phyloP scores from a whole-genome alignment of 2,888 invertebrate species.

The Eledona agricola region DNA sequence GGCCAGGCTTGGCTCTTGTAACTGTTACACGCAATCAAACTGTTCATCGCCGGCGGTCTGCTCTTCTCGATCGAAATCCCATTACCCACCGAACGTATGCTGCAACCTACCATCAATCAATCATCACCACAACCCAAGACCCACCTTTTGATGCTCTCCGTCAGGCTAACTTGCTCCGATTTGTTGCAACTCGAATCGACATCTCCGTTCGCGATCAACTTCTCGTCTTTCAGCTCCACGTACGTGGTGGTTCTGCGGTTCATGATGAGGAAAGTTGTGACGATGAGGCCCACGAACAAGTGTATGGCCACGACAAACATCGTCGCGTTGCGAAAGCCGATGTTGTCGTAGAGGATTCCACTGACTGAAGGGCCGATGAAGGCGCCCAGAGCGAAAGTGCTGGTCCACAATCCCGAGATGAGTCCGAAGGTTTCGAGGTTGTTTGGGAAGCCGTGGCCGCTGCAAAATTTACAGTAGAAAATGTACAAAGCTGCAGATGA shows the following conservation, averaged over 20 bases:
- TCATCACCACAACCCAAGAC: neutral
- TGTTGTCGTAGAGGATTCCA: slow-evolving; percentile 76
- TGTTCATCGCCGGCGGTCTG: slow-evolving; percentile 77
- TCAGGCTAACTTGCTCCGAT: slow-evolving; percentile 52
- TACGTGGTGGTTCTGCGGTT: slow-evolving; percentile 55
- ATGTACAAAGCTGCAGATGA: neutral
- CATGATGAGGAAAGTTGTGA: slow-evolving; percentile 64
- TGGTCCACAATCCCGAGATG: slow-evolving; percentile 91
- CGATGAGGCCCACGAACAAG: slow-evolving; percentile 67
- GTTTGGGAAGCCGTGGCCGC: slow-evolving; percentile 80
- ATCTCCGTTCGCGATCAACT: slow-evolving; percentile 65
- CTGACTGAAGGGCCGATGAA: slow-evolving; percentile 83
- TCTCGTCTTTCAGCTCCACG: slow-evolving; percentile 63
- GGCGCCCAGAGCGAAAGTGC: slow-evolving; percentile 87
- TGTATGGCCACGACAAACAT: slow-evolving; percentile 76
- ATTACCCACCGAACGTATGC: slow-evolving; percentile 61
- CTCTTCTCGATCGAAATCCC: slow-evolving; percentile 72
- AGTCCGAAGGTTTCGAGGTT: slow-evolving; percentile 88
- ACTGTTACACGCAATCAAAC: slow-evolving; percentile 78
- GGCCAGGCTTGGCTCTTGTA: slow-evolving; percentile 74
- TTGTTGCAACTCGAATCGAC: slow-evolving; percentile 59
- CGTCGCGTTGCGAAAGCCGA: slow-evolving; percentile 76
- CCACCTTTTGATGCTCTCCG: slow-evolving; percentile 58
- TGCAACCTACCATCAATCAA: slow-evolving; percentile 45
- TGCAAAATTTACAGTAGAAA: slow-evolving; percentile 54